phyloP scores from a whole-genome alignment of 2,797 vertebrate genomes.

The Sebastes umbrosus region DNA sequence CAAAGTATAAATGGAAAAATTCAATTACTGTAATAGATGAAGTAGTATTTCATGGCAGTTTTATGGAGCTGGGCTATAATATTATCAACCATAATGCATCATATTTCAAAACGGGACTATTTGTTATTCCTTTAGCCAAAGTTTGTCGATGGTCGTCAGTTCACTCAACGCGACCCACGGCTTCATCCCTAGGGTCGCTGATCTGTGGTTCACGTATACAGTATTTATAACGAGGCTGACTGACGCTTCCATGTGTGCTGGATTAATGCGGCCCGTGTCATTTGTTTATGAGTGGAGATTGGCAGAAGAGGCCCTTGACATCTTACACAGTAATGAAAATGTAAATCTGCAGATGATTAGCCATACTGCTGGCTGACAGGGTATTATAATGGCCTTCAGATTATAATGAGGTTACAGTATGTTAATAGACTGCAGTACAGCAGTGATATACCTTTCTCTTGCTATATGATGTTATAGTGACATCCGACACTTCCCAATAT shows the following conservation, averaged over 20 bases:
- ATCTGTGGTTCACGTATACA: not conserved
- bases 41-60: not conserved
- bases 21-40: not conserved
- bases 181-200: not conserved
- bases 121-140: not conserved
- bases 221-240: constrained; percentile 18
- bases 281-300: constrained; percentile 34
- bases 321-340: constrained; percentile 44
- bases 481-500: not conserved
- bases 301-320: constrained; percentile 36
- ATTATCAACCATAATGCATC: not conserved
- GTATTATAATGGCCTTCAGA: constrained; percentile 1
- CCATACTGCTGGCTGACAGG: constrained; percentile 2
- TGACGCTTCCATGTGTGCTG: constrained; percentile 10
- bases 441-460: not conserved
- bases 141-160: not conserved
- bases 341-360: constrained; percentile 50
- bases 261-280: not conserved
- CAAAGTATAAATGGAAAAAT: not conserved
- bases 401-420: constrained; percentile 24
- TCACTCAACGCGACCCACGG: not conserved
- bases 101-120: not conserved
- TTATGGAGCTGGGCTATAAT: not conserved
- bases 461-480: not conserved
- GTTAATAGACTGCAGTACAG: not conserved